Conservation (phyloP, 2,797 vertebrate species). For the Chloroceryle inda region DNA sequence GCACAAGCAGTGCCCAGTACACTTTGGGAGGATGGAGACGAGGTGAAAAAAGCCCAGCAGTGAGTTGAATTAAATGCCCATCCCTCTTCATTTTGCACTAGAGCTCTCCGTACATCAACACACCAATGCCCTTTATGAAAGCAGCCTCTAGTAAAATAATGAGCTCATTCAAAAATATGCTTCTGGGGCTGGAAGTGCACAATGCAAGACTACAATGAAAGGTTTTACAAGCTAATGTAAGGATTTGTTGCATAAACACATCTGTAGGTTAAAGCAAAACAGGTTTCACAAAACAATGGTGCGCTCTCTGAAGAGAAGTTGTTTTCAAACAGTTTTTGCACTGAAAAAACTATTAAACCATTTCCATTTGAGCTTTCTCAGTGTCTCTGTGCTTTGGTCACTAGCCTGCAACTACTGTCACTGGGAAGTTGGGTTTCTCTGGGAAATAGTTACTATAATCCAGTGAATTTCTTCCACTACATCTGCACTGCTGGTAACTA, state of each 20-base stretch:
- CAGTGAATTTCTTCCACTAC: not conserved
- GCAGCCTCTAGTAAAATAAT: not conserved
- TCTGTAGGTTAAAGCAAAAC: constrained; percentile 46
- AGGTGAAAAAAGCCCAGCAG: not conserved
- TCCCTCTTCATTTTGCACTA: not conserved
- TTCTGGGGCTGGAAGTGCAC: not conserved
- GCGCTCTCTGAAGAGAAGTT: not conserved
- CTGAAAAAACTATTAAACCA: not conserved
- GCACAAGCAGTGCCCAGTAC: not conserved
- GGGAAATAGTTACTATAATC: not conserved
- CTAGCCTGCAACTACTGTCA: not conserved
- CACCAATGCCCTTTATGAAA: not conserved
- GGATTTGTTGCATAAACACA: constrained; percentile 49
- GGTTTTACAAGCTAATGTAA: constrained; percentile 40
- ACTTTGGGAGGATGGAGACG: not conserved
- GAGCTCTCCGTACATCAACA: not conserved
- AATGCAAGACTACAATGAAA: constrained; percentile 4
- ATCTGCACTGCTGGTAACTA: not conserved
- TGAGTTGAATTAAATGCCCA: not conserved
- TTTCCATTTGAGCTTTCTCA: not conserved
- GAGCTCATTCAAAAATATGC: not conserved
- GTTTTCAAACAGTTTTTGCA: not conserved
- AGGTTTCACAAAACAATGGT: constrained; percentile 8
- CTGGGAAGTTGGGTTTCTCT: not conserved
- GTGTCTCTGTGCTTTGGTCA: not conserved